Evolutionary conservation across 2,888 invertebrate genomes (phyloP).

Genomic region (Acanthoscelides obtectus): DNA sequence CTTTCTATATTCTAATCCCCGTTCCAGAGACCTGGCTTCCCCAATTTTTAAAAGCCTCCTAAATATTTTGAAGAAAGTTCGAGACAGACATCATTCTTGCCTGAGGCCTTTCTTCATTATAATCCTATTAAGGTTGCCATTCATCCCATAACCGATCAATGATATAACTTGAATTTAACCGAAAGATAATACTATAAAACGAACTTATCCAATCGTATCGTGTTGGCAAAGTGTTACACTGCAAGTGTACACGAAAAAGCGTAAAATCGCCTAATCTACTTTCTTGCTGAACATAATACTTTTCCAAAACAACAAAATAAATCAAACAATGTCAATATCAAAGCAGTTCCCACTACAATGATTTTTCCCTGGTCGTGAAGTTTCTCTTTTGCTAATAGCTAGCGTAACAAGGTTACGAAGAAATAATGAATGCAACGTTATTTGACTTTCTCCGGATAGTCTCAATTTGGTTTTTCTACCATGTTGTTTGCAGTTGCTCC

Average conservation of each 20-base stretch:
- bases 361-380: slow-evolving; percentile 19
- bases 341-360: slow-evolving; percentile 31
- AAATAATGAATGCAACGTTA: slow-evolving; percentile 43
- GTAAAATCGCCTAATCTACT: slow-evolving; percentile 12
- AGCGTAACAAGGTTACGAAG: slow-evolving; percentile 43
- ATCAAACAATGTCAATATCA: slow-evolving; percentile 38
- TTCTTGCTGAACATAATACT: slow-evolving; percentile 14
- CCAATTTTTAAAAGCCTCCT: no score
- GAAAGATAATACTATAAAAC: not conserved
- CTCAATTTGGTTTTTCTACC: slow-evolving; percentile 27
- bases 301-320: slow-evolving; percentile 28
- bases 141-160: not conserved
- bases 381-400: slow-evolving; percentile 42
- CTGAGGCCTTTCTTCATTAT: no score
- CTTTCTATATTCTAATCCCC: no score
- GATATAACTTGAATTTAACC: not conserved
- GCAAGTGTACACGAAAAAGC: not conserved
- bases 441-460: slow-evolving; percentile 44
- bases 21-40: no score
- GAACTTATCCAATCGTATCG: not conserved
- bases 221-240: not conserved
- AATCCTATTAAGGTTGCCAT: no score
- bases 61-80: no score
- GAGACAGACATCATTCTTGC: no score
- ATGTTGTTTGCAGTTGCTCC: not conserved